phyloP scores from a whole-genome alignment of 2,888 invertebrate genomes.

The Drosophila siamana region DNA sequence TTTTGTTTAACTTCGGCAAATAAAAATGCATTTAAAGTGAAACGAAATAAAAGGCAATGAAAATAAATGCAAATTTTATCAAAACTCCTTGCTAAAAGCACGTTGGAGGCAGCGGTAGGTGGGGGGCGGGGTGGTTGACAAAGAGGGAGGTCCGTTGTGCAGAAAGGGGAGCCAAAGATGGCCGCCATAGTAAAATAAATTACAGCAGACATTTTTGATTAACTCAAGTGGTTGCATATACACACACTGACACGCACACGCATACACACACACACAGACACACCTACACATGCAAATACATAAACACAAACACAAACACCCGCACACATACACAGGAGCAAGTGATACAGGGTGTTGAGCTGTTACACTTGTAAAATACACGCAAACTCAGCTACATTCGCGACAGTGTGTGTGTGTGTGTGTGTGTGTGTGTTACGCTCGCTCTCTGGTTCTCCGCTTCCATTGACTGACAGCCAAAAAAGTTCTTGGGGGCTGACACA shows the following conservation, averaged over 20 bases:
- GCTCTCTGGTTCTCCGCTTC: constrained; percentile 70
- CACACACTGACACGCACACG: constrained; percentile 44
- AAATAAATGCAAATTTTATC: constrained; percentile 47
- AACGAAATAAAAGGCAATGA: constrained; percentile 16
- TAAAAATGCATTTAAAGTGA: constrained; percentile 44
- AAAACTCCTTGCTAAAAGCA: constrained; percentile 35
- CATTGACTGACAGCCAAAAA: constrained; percentile 80
- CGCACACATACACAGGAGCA: constrained; percentile 21
- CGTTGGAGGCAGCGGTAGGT: neutral
- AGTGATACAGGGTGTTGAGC: constrained; percentile 67
- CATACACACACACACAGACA: constrained; percentile 18
- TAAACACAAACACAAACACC: constrained; percentile 54
- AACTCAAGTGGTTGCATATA: constrained; percentile 81
- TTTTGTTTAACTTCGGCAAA: constrained; percentile 44
- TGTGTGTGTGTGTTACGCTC: constrained; percentile 45
- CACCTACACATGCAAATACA: constrained; percentile 17
- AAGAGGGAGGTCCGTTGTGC: constrained; percentile 5
- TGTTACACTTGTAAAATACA: constrained; percentile 45
- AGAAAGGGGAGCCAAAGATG: constrained; percentile 68
- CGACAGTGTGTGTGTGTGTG: constrained; percentile 1
- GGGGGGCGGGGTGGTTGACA: constrained; percentile 8
- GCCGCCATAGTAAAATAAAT: constrained; percentile 83
- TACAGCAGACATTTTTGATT: constrained; percentile 85
- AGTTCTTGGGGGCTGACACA: constrained; percentile 75
- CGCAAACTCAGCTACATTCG: constrained; percentile 7